Evolutionary conservation across 2,888 invertebrate genomes (phyloP).

Genomic region (Meiosimyza decipiens): DNA sequence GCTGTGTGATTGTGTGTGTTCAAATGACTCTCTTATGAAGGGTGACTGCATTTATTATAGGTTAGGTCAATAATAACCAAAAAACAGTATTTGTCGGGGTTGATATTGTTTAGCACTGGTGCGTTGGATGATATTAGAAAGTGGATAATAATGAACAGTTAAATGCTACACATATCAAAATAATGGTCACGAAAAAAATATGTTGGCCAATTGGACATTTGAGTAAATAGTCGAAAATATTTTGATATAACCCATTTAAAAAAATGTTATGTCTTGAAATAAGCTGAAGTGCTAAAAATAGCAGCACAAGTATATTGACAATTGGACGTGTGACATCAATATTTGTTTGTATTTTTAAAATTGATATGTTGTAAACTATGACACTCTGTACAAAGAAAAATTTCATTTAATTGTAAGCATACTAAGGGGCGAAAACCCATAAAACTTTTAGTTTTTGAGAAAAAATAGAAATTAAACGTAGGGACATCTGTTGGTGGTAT

Average conservation of each 20-base stretch:
- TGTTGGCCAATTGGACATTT: neutral
- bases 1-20: neutral
- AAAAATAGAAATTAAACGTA: too few species aligned
- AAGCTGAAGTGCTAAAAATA: too few species aligned
- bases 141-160: conserved; percentile 26
- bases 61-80: conserved; percentile 36
- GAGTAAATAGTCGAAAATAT: conserved; percentile 1
- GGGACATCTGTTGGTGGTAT: too few species aligned
- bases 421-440: too few species aligned
- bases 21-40: neutral
- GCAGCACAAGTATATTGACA: conserved; percentile 9
- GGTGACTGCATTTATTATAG: conserved; percentile 32
- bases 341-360: too few species aligned
- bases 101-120: neutral
- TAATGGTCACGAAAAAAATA: neutral
- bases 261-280: conserved; percentile 22
- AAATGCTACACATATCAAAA: conserved; percentile 12
- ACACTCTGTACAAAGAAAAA: too few species aligned
- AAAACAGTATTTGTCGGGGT: neutral
- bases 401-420: too few species aligned
- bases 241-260: conserved; percentile 29
- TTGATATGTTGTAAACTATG: too few species aligned
- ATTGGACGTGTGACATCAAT: too few species aligned
- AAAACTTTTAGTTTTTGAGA: too few species aligned
- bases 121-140: neutral